Conservation (phyloP, 64 coral and sea anemone genomes). For the Stichodactyla mertensii region DNA sequence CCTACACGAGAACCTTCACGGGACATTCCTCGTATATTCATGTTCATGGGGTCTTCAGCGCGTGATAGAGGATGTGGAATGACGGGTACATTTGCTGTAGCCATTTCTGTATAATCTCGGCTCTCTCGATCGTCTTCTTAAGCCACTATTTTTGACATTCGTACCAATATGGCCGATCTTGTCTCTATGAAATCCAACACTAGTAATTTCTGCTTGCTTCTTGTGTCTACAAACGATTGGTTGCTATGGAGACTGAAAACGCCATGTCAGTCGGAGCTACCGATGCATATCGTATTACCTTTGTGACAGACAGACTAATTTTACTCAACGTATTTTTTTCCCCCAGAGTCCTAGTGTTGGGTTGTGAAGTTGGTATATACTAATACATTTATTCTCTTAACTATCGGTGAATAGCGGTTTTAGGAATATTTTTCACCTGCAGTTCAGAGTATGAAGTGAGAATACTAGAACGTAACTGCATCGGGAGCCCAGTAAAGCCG, state of each 20-base stretch:
- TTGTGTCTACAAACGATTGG: constrained; percentile 31
- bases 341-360: fast-evolving
- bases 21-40: constrained; percentile 70
- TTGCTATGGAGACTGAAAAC: not conserved
- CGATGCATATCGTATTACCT: not conserved
- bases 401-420: no score
- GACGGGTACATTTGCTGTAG: constrained; percentile 74
- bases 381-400: no score
- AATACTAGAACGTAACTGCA: no score
- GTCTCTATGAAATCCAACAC: constrained; percentile 22
- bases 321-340: no score
- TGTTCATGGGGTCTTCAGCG: constrained; percentile 50
- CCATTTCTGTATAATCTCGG: constrained; percentile 15
- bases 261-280: not conserved
- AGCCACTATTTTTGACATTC: not conserved
- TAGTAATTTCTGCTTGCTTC: not conserved
- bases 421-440: no score
- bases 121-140: not conserved
- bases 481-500: no score
- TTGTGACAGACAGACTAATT: no score
- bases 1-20: constrained; percentile 63
- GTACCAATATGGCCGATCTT: not conserved
- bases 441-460: no score
- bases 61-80: constrained; percentile 66
- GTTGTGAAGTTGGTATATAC: no score